Conservation (phyloP, 2,797 vertebrate genomes). For the Anolis apletophallus region DNA sequence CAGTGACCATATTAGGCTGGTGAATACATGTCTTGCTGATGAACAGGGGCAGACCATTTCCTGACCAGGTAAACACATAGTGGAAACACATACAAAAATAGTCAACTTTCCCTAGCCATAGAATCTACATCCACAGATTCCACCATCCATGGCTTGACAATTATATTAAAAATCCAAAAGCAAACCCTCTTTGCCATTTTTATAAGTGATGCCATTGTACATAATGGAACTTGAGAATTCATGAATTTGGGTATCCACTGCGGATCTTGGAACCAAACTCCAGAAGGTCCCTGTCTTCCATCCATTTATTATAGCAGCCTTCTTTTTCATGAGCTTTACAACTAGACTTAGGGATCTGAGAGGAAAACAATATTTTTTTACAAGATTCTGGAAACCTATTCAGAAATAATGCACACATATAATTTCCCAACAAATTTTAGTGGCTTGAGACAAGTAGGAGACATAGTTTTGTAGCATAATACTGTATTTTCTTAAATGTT, state of each 20-base stretch:
- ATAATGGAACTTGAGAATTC: too few species aligned
- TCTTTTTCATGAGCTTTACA: background rate
- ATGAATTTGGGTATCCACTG: too few species aligned
- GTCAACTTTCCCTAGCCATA: too few species aligned
- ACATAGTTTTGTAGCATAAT: too few species aligned
- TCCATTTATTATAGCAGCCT: background rate
- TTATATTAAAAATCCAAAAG: too few species aligned
- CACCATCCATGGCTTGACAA: too few species aligned
- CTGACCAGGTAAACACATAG: background rate
- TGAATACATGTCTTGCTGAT: background rate
- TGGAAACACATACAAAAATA: background rate
- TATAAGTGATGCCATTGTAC: too few species aligned
- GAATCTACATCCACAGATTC: too few species aligned
- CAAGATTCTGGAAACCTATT: background rate
- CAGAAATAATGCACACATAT: background rate
- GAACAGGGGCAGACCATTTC: background rate
- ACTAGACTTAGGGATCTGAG: background rate
- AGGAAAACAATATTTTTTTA: background rate
- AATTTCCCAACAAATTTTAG: background rate
- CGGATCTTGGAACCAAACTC: too few species aligned
- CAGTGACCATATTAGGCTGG: background rate
- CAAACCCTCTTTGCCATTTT: too few species aligned
- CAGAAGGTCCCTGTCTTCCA: too few species aligned
- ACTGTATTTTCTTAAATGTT: background rate
- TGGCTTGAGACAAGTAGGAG: background rate